Conservation (phyloP, 2,888 invertebrate species). For the Acronicta aceris region DNA sequence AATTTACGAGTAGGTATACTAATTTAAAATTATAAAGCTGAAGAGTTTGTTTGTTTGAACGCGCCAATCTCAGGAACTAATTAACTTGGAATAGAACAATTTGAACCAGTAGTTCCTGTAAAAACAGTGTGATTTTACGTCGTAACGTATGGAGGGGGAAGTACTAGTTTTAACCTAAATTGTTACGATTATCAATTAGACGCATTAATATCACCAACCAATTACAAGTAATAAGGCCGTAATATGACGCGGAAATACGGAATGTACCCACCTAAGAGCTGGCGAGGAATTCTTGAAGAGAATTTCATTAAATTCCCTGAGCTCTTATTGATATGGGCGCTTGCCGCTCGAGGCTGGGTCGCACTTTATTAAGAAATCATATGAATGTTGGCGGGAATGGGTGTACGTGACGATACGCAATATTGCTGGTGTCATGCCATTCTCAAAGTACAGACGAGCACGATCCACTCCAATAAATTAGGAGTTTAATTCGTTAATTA, state of each 20-base stretch:
- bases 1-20: too few species aligned
- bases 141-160: not conserved
- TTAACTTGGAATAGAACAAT: too few species aligned
- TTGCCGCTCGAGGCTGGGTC: conserved; percentile 75
- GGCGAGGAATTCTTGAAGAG: conserved; percentile 73
- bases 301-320: conserved; percentile 80
- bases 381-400: conserved; percentile 81
- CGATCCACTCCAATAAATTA: conserved; percentile 47
- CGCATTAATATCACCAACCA: conserved; percentile 47
- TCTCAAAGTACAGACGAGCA: conserved; percentile 48
- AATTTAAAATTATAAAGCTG: too few species aligned
- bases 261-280: conserved; percentile 72
- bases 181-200: not conserved
- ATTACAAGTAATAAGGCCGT: conserved; percentile 67
- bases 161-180: too few species aligned
- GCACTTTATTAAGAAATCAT: conserved; percentile 88
- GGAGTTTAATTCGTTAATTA: conserved; percentile 47
- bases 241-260: conserved; percentile 62
- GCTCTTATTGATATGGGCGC: conserved; percentile 87
- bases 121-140: too few species aligned
- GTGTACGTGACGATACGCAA: conserved; percentile 83
- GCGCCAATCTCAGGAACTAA: too few species aligned
- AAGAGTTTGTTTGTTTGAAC: too few species aligned
- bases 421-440: conserved; percentile 68
- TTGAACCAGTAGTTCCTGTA: too few species aligned